Evolutionary conservation across 2,888 invertebrate species (phyloP), one percentile per base, ranked within the genome.

Genomic region (Rhagonycha fulva): DNA sequence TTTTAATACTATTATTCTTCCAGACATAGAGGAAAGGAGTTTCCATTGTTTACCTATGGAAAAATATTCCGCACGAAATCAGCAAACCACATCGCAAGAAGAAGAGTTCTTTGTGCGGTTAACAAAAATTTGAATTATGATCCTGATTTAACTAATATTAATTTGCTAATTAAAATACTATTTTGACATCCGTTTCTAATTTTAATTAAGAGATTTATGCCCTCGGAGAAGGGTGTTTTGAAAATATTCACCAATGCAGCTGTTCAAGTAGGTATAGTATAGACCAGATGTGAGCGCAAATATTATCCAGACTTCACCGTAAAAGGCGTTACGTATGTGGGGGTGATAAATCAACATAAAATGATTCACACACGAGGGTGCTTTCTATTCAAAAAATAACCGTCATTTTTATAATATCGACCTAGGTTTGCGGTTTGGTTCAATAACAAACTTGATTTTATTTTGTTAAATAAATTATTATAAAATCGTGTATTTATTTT

Each of bases 401-500:
- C 63, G 63, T 66, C 26, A 66, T 7, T 66, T 66, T 63, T 23
- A 63, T 24, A 23, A 4, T 63, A 63, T 24, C 63, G 23, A 23
- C 23, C 19, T 63, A 61, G 14, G 61, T 14, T 61, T 61, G 12
- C 10, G 23, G 4, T n/a, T 4, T 62, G 23, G n/a, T 63, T 63
- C 7, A 63, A 63, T 24, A 63, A 63, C 10, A 63, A 11, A 63
- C n/a, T 19, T 23, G 14, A 14, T 14, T 62, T 62, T 62, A 10
- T 62, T 62, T 4, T 62, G 9, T 14, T 62, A 47, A 47, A 61
- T 76, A 79, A 83, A 82, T 81, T 79, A 82, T 83, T 81, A 80
- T 78, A 76, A 74, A 19, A 19, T 2, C 19, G 19, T 19, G 19
- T 19, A 19, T 30, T 10, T 10, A 10, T 10, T 10, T 3, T 10